Evolutionary conservation across 1,140 invertebrate species (phyloP).

Genomic region (Steinernema feltiae): DNA sequence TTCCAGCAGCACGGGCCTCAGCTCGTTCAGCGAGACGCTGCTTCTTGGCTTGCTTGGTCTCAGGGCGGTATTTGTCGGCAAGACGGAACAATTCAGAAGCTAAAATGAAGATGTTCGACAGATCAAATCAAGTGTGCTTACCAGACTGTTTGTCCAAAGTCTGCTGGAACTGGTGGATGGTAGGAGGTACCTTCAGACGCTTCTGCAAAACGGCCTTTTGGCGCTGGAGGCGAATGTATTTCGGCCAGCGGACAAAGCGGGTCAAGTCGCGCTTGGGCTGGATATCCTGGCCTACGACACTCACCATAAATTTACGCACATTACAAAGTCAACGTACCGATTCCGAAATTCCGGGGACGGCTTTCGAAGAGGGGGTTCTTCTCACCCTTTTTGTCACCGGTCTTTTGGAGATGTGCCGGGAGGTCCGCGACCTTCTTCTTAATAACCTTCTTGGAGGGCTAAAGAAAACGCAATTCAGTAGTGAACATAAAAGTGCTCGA

Average conservation of each 20-base stretch:
- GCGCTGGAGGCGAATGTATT: slow-evolving; percentile 94
- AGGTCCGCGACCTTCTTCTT: slow-evolving; percentile 56
- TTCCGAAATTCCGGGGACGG: slow-evolving; percentile 90
- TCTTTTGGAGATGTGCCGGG: slow-evolving; percentile 42
- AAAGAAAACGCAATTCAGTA: no score
- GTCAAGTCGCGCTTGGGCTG: slow-evolving; percentile 92
- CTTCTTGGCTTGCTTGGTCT: slow-evolving; percentile 81
- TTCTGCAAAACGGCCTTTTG: slow-evolving; percentile 89
- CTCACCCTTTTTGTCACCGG: slow-evolving; percentile 69
- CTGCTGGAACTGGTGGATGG: slow-evolving; percentile 93
- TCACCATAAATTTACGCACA: neutral
- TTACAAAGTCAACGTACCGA: slow-evolving; percentile 69
- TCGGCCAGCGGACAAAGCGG: slow-evolving; percentile 96
- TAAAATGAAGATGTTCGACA: slow-evolving; percentile 61
- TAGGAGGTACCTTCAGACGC: slow-evolving; percentile 94
- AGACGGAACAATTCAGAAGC: slow-evolving; percentile 90
- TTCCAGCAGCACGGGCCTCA: slow-evolving; percentile 73
- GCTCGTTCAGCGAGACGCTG: slow-evolving; percentile 78
- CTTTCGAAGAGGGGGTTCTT: slow-evolving; percentile 97
- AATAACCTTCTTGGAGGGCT: slow-evolving; percentile 53
- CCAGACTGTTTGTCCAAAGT: slow-evolving; percentile 85
- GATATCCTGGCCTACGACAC: slow-evolving; percentile 84
- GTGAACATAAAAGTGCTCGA: no score
- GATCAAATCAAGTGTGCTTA: slow-evolving; percentile 61
- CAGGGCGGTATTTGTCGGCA: slow-evolving; percentile 92